Evolutionary conservation across 2,113 vertebrate species (phyloP).

Genomic region (Euleptes europaea): DNA sequence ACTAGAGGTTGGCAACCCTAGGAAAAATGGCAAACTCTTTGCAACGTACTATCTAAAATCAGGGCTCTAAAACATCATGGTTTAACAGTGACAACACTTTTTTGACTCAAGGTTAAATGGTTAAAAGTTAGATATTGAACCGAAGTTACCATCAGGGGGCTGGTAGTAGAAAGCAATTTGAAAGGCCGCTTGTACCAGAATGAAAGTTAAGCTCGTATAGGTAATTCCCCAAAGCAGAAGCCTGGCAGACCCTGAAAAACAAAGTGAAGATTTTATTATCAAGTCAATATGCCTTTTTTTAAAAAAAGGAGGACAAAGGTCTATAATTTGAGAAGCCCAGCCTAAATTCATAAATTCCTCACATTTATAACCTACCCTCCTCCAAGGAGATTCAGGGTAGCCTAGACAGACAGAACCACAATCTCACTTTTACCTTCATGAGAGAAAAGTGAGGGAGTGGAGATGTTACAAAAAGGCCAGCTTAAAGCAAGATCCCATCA

Average conservation of each 20-base stretch:
- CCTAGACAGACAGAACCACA: too few relatives aligned
- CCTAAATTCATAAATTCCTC: not conserved
- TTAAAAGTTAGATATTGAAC: not conserved
- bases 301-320: not conserved
- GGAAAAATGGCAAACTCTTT: not conserved
- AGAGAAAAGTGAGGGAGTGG: too few relatives aligned
- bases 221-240: conserved; percentile 62
- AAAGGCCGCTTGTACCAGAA: conserved; percentile 74
- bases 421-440: too few relatives aligned
- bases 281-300: not conserved
- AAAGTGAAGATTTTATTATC: not conserved
- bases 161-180: conserved; percentile 74
- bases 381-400: too few relatives aligned
- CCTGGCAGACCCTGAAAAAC: conserved; percentile 67
- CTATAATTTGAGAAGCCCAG: not conserved
- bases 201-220: conserved; percentile 71
- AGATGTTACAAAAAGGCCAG: too few relatives aligned
- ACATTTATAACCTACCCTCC: too few relatives aligned
- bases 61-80: not conserved
- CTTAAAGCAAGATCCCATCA: too few relatives aligned
- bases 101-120: not conserved
- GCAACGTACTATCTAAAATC: not conserved
- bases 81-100: not conserved
- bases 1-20: not conserved
- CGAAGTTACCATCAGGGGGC: conserved; percentile 65